These are phyloP conservation scores for Camptogramma bilineatum DNA, from an alignment of 2,888 invertebrate species.

Conservation along the genomic window DNA sequence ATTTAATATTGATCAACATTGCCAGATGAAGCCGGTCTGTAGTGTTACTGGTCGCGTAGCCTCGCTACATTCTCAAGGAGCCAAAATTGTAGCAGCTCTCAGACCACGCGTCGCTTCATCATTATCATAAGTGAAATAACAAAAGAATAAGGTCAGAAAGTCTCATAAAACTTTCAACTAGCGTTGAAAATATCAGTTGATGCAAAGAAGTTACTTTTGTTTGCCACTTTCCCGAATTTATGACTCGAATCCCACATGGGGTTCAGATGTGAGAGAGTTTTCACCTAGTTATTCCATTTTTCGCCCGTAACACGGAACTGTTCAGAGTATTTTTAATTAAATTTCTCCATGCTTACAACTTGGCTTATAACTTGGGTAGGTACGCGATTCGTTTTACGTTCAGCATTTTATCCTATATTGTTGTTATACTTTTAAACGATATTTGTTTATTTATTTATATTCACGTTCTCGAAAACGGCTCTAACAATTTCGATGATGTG, in stretches of 20 bases:
- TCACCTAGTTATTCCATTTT: slow-evolving; percentile 60
- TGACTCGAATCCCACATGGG: slow-evolving; percentile 61
- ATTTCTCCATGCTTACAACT: slow-evolving; percentile 44
- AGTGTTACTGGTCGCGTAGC: too few relatives aligned
- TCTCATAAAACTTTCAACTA: slow-evolving; percentile 14
- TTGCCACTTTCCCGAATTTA: slow-evolving; percentile 64
- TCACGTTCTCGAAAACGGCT: too few relatives aligned
- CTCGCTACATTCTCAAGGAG: too few relatives aligned
- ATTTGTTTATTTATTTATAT: too few relatives aligned
- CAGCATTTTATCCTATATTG: slow-evolving; percentile 20
- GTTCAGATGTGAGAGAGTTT: slow-evolving; percentile 62
- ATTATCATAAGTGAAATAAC: background rate
- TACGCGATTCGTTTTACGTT: slow-evolving; percentile 27
- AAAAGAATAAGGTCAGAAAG: slow-evolving; percentile 15
- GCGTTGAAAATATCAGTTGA: slow-evolving; percentile 41
- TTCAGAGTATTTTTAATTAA: slow-evolving; percentile 48
- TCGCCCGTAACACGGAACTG: slow-evolving; percentile 54
- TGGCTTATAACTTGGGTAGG: slow-evolving; percentile 32
- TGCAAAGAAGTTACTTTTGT: slow-evolving; percentile 58
- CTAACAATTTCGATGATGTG: too few relatives aligned
- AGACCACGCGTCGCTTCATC: too few relatives aligned
- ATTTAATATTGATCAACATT: too few relatives aligned
- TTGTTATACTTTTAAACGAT: background rate
- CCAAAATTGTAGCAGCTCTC: too few relatives aligned
- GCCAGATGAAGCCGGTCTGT: too few relatives aligned